Evolutionary conservation across 1,140 invertebrate genomes (phyloP).

Genomic region (Halictus rubicundus): DNA sequence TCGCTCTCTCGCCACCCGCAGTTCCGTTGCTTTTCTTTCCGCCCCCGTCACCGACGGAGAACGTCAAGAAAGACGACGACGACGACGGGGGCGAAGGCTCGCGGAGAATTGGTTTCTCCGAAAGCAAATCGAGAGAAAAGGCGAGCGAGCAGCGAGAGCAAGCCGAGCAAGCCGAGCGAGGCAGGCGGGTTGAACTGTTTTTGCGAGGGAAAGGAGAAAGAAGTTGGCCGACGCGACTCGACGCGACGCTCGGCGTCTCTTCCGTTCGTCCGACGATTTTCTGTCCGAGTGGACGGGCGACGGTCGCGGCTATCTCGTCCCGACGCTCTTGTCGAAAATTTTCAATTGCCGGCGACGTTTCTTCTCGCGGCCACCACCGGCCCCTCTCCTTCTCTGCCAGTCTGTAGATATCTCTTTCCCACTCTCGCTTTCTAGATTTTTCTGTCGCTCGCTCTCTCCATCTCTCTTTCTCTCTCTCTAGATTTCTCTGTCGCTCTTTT

Average conservation of each 20-base stretch:
- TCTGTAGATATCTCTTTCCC: too few species aligned
- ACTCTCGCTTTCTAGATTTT: too few species aligned
- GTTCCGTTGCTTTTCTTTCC: conserved; percentile 45
- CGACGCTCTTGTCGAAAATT: conserved; percentile 22
- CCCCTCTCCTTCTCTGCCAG: too few species aligned
- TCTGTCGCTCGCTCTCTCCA: too few species aligned
- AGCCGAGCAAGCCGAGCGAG: conserved; percentile 1
- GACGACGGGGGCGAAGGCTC: conserved; percentile 36
- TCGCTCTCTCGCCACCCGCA: conserved; percentile 5
- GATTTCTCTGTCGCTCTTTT: too few species aligned
- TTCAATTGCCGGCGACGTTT: conserved; percentile 14
- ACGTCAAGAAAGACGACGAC: conserved; percentile 32
- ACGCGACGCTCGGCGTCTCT: too few species aligned
- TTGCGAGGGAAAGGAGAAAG: conserved; percentile 19
- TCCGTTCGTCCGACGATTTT: conserved; percentile 42
- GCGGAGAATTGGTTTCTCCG: conserved; percentile 63
- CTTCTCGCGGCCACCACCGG: not conserved
- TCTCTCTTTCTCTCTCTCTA: too few species aligned
- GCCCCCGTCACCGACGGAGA: conserved; percentile 13
- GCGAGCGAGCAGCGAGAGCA: conserved; percentile 19
- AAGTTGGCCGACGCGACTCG: conserved; percentile 35
- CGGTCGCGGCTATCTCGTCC: conserved; percentile 13
- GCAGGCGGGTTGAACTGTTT: conserved; percentile 28
- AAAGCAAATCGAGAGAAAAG: conserved; percentile 60
- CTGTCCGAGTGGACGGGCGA: conserved; percentile 39